Percentiles rank a stretch among this genome's conserved stretches.
Evolutionary conservation across 2,888 invertebrate species (phyloP).

Genomic region (Dicyrtoma fusca): DNA sequence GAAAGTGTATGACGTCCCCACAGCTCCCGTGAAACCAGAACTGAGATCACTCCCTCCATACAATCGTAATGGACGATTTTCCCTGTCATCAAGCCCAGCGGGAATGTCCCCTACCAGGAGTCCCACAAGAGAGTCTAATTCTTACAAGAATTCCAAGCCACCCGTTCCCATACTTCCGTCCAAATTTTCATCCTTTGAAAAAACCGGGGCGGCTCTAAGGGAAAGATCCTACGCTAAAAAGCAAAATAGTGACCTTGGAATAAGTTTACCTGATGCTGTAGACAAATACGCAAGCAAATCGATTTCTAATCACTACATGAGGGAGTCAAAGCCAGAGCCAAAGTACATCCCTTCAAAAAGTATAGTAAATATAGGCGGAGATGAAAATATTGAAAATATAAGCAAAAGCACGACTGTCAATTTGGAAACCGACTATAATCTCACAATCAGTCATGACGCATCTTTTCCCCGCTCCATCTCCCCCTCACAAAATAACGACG

Average conservation of each 20-base stretch:
- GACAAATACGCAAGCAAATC: no score
- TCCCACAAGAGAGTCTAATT: conserved; percentile 7
- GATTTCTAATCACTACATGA: no score
- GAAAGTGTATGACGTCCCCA: conserved; percentile 33
- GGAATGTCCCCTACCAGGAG: conserved; percentile 18
- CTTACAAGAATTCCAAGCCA: conserved; percentile 42
- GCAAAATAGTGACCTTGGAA: conserved; percentile 19
- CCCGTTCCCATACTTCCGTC: conserved; percentile 51
- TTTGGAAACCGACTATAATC: background rate
- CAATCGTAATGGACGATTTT: conserved; percentile 23
- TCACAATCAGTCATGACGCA: conserved; percentile 2
- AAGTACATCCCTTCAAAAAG: conserved; percentile 43
- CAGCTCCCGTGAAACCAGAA: conserved; percentile 27
- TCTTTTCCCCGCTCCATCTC: background rate
- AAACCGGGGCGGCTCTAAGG: conserved; percentile 49
- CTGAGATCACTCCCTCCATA: conserved; percentile 26
- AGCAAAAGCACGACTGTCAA: background rate
- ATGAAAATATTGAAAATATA: conserved; percentile 12
- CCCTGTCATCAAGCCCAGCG: background rate
- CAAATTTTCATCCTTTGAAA: conserved; percentile 50
- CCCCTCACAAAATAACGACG: background rate
- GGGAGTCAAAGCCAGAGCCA: conserved; percentile 3
- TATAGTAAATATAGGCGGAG: conserved; percentile 50
- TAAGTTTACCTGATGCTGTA: no score
- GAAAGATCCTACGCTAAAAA: conserved; percentile 46